Conservation (phyloP, 2,113 vertebrate species). For the Periophthalmodon schlosseri region DNA sequence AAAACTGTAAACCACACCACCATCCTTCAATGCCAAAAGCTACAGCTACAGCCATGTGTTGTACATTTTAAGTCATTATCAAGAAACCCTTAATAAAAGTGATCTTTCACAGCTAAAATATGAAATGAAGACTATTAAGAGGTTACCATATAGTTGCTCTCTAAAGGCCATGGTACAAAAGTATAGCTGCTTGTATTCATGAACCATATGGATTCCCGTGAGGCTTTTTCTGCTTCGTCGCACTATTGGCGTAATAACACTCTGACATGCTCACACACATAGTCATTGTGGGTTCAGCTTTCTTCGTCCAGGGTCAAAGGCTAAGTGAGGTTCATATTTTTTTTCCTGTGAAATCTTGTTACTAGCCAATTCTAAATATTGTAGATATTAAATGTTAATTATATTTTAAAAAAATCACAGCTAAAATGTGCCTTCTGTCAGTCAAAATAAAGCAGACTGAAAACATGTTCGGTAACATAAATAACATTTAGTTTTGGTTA, state of each 20-base stretch:
- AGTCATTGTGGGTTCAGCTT: conserved; percentile 13
- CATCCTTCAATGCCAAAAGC: too few species aligned
- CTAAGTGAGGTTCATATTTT: not conserved
- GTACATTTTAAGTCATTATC: not conserved
- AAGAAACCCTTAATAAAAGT: not conserved
- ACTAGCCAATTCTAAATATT: too few species aligned
- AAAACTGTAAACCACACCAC: too few species aligned
- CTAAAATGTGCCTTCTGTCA: not conserved
- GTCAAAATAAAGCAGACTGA: too few species aligned
- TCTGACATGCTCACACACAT: conserved; percentile 17
- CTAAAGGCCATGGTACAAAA: not conserved
- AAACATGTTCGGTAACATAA: too few species aligned
- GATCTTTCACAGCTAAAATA: too few species aligned
- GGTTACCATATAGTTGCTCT: not conserved
- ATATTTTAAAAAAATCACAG: too few species aligned
- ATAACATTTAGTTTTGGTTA: too few species aligned
- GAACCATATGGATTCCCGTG: conserved; percentile 40
- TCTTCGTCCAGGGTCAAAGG: conserved; percentile 5
- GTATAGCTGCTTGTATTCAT: not conserved
- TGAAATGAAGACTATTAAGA: not conserved
- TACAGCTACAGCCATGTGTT: too few species aligned
- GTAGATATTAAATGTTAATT: too few species aligned
- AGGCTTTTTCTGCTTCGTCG: conserved; percentile 26
- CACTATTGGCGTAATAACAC: conserved; percentile 21
- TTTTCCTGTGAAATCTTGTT: not conserved